These are phyloP conservation scores for Petrolisthes manimaculis DNA, from an alignment of 2,888 invertebrate genomes.

Conservation along the genomic window DNA sequence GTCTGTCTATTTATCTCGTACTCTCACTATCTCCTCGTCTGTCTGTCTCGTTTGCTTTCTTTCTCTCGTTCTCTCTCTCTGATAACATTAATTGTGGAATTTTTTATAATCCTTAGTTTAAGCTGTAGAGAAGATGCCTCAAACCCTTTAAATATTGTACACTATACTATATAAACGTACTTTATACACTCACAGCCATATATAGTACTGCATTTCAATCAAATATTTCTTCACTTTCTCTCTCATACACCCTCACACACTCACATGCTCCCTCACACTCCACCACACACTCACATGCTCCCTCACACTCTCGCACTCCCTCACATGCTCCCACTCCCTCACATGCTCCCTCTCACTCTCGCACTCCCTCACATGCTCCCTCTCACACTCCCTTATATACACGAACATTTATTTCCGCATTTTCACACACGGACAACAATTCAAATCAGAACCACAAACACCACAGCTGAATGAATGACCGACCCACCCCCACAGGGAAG, in stretches of 20 bases:
- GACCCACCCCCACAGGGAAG: not conserved
- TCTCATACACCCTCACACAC: constrained; percentile 42
- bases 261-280: no score
- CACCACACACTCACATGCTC: no score
- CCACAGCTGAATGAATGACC: constrained; percentile 14
- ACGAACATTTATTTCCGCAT: constrained; percentile 6
- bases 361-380: constrained; percentile 33
- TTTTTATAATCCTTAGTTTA: no score
- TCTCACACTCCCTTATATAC: constrained; percentile 6
- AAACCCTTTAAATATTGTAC: no score
- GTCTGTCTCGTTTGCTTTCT: no score
- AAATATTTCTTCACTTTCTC: constrained; percentile 5
- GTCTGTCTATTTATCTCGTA: no score
- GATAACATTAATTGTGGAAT: no score
- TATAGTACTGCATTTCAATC: not conserved
- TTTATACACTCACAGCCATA: not conserved
- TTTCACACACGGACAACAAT: constrained; percentile 36
- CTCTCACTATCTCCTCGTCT: no score
- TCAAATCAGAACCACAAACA: constrained; percentile 46
- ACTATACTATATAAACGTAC: no score
- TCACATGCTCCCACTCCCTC: no score
- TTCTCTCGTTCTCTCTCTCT: no score
- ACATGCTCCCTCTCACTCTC: constrained; percentile 39
- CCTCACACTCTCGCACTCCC: constrained; percentile 32
- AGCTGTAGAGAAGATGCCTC: no score